A percentile compares a stretch with the other conserved stretches of the same genome.
These are phyloP conservation scores for Dascillus cervinus DNA, from an alignment of 2,888 invertebrate species.

Conservation along the genomic window DNA sequence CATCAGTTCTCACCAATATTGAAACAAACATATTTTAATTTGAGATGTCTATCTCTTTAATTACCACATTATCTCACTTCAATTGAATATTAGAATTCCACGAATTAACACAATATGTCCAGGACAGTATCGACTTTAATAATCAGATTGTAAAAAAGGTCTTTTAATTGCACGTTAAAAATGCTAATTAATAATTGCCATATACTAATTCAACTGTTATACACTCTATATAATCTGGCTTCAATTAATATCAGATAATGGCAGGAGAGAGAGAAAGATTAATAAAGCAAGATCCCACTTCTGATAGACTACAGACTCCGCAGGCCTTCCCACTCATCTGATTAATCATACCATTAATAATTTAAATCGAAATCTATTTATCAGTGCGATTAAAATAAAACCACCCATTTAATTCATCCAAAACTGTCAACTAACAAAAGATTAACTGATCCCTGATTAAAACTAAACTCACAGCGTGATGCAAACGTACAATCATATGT, in stretches of 20 bases:
- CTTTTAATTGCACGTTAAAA: conserved; percentile 11
- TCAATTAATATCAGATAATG: conserved; percentile 16
- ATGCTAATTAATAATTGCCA: conserved; percentile 14
- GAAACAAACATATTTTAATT: too few relatives aligned
- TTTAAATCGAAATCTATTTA: conserved; percentile 25
- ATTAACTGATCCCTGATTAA: conserved; percentile 17
- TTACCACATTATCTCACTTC: too few relatives aligned
- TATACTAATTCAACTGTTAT: conserved; percentile 12
- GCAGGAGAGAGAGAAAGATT: conserved; percentile 17
- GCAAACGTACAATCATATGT: conserved; percentile 5
- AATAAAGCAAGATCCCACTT: conserved; percentile 22
- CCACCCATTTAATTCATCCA: conserved; percentile 15
- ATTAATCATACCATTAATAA: conserved; percentile 30
- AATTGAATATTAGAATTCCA: too few relatives aligned
- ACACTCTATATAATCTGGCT: conserved; percentile 3
- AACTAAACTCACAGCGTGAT: conserved; percentile 9
- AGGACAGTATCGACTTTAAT: too few relatives aligned
- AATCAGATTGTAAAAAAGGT: too few relatives aligned
- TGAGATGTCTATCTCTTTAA: too few relatives aligned
- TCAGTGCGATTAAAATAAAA: conserved; percentile 22
- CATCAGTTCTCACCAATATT: too few relatives aligned
- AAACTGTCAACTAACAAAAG: conserved; percentile 17
- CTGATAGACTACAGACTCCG: conserved; percentile 12
- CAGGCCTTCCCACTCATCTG: conserved; percentile 21
- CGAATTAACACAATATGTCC: too few relatives aligned